Conservation (phyloP, 2,888 invertebrate species). For the Aricia artaxerxes region DNA sequence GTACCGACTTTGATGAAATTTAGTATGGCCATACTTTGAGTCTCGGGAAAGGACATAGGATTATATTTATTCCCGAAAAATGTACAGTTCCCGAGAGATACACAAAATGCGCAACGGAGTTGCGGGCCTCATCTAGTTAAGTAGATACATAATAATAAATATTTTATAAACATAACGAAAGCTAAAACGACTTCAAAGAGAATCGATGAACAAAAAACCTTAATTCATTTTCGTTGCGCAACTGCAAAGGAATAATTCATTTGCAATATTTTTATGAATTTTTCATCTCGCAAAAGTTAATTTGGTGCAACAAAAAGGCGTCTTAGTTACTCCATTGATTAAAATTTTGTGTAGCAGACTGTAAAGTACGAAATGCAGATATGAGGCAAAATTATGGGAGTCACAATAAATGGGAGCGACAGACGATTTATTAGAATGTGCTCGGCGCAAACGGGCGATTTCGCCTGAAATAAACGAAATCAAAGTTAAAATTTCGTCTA, state of each 20-base stretch:
- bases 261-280: slow-evolving; percentile 20
- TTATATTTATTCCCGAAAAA: too few species aligned
- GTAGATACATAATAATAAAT: background rate
- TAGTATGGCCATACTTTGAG: too few species aligned
- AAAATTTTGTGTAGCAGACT: slow-evolving; percentile 27
- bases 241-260: slow-evolving; percentile 1
- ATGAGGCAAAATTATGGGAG: slow-evolving; percentile 15
- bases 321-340: slow-evolving; percentile 16
- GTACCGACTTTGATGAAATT: too few species aligned
- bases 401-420: background rate
- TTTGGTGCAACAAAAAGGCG: slow-evolving; percentile 16
- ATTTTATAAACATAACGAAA: background rate
- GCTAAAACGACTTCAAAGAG: background rate
- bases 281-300: slow-evolving; percentile 18
- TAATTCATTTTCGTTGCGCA: background rate
- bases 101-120: too few species aligned
- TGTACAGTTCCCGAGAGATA: too few species aligned
- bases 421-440: slow-evolving; percentile 15
- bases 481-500: too few species aligned
- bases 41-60: too few species aligned
- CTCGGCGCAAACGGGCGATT: background rate
- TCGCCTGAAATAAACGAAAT: background rate
- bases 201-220: slow-evolving; percentile 12
- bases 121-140: too few species aligned
- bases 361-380: slow-evolving; percentile 16